phyloP scores from a whole-genome alignment of 2,888 invertebrate genomes.

The Ectemnius cavifrons region DNA sequence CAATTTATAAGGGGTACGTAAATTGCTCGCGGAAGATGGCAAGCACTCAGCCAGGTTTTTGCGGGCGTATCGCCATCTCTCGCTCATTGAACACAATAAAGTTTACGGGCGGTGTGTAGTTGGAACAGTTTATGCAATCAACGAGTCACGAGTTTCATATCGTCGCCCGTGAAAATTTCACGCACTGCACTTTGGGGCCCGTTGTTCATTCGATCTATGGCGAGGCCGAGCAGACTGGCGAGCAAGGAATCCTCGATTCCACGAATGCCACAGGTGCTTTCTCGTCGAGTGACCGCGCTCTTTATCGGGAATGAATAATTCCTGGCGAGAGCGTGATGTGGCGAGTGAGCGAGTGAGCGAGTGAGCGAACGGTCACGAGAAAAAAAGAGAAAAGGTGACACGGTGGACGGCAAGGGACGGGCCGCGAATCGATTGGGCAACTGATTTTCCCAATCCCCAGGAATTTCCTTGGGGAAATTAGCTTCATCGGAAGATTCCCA shows the following conservation, averaged over 20 bases:
- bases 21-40: conserved; percentile 6
- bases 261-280: conserved; percentile 63
- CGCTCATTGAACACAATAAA: not conserved
- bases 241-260: conserved; percentile 7
- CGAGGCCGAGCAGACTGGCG: not conserved
- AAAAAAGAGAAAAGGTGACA: too few relatives aligned
- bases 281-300: conserved; percentile 54
- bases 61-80: not conserved
- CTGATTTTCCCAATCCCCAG: conserved; percentile 70
- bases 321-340: conserved; percentile 41
- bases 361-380: too few relatives aligned
- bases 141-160: too few relatives aligned
- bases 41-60: conserved; percentile 19
- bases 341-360: too few relatives aligned
- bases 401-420: conserved; percentile 28
- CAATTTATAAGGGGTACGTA: conserved; percentile 26
- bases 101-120: not conserved
- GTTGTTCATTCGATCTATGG: too few relatives aligned
- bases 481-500: conserved; percentile 67
- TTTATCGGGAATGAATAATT: conserved; percentile 69
- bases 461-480: conserved; percentile 75
- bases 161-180: too few relatives aligned
- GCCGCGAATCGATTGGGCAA: conserved; percentile 62
- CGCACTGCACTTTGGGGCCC: too few relatives aligned
- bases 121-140: too few relatives aligned